Conservation (phyloP, 2,113 vertebrate species). For the Vidua macroura region DNA sequence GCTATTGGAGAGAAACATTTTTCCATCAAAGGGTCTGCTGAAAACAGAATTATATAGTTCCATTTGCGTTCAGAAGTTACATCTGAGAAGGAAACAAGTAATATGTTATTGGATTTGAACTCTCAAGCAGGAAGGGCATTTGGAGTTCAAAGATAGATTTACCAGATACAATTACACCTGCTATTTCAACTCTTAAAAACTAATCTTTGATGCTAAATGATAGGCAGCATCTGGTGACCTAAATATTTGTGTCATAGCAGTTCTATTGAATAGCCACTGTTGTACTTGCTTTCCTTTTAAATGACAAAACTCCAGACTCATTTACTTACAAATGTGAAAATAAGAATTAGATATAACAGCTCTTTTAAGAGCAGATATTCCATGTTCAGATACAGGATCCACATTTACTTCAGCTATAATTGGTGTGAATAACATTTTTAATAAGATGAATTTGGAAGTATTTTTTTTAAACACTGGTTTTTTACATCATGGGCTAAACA, state of each 20-base stretch:
- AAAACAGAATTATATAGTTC: neutral
- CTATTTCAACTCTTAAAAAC: neutral
- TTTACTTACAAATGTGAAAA: neutral
- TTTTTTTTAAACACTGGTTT: neutral
- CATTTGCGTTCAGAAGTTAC: neutral
- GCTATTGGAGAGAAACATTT: neutral
- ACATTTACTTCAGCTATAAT: neutral
- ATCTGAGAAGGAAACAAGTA: neutral
- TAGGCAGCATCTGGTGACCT: neutral
- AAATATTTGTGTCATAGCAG: neutral
- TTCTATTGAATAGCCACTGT: neutral
- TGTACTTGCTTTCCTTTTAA: neutral
- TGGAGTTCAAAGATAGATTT: conserved; percentile 16
- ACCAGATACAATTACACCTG: neutral
- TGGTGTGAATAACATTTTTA: neutral
- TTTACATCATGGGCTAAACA: neutral
- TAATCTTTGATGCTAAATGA: neutral
- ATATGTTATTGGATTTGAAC: conserved; percentile 17
- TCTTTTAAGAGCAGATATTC: neutral
- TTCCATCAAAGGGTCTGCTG: neutral
- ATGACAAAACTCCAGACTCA: neutral
- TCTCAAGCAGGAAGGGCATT: neutral
- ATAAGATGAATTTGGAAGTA: neutral
- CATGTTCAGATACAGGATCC: neutral
- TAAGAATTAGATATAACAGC: neutral